Conservation (phyloP, 2,888 invertebrate genomes). For the Chalcis sispes region DNA sequence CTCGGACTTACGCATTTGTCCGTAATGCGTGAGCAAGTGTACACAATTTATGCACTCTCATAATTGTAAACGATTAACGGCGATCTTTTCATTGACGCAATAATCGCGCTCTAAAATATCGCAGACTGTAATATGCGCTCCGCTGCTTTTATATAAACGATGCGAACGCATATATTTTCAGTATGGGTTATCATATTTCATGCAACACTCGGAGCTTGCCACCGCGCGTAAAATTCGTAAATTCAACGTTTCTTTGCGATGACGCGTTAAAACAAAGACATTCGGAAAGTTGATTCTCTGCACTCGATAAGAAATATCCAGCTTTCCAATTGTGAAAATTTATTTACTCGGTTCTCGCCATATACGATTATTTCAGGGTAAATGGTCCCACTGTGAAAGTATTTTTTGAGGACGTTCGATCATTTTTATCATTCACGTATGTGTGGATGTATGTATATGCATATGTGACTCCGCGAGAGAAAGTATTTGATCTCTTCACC, state of each 20-base stretch:
- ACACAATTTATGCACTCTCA: too few relatives aligned
- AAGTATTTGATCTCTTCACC: conserved; percentile 10
- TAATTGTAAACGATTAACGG: conserved; percentile 47
- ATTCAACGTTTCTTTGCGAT: too few relatives aligned
- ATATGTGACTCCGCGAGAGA: background rate
- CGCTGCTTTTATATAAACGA: too few relatives aligned
- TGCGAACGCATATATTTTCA: background rate
- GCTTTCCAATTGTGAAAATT: conserved; percentile 37
- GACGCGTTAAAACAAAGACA: too few relatives aligned
- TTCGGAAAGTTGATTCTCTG: background rate
- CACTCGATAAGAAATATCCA: background rate
- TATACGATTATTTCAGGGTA: background rate
- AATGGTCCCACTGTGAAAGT: conserved; percentile 26
- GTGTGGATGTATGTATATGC: background rate
- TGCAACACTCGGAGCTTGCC: background rate
- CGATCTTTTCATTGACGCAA: conserved; percentile 32
- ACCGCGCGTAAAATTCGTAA: too few relatives aligned
- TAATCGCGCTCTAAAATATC: background rate
- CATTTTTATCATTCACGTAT: conserved; percentile 8
- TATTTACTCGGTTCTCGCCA: background rate
- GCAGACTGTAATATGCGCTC: too few relatives aligned
- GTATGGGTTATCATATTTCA: background rate
- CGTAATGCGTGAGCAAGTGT: too few relatives aligned
- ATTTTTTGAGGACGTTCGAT: conserved; percentile 34
- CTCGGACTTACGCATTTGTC: background rate